These are phyloP conservation scores for Psittacula derbiana DNA, from an alignment of 2,797 vertebrate species.

Conservation along the genomic window DNA sequence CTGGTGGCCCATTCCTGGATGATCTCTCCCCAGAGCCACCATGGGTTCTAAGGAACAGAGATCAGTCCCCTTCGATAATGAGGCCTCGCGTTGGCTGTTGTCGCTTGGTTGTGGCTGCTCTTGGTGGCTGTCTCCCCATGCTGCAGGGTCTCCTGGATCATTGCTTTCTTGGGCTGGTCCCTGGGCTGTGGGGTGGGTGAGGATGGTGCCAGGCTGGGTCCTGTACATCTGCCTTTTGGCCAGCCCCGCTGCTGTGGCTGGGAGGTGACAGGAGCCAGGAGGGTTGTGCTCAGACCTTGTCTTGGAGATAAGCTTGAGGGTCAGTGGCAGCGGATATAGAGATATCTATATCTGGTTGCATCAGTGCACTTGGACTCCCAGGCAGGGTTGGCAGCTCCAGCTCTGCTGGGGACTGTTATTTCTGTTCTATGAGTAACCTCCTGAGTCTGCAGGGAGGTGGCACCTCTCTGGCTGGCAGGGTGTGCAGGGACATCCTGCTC, in stretches of 20 bases:
- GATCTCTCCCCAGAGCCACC: not conserved
- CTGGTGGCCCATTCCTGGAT: not conserved
- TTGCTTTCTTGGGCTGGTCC: not conserved
- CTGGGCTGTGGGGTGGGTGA: not conserved
- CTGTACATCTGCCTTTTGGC: not conserved
- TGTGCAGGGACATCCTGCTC: not conserved
- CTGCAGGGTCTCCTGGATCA: rapidly evolving
- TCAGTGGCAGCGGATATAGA: not conserved
- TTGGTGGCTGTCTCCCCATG: not conserved
- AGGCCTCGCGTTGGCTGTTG: rapidly evolving
- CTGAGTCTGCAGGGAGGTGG: not conserved
- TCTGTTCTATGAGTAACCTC: constrained; percentile 69
- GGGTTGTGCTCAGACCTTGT: not conserved
- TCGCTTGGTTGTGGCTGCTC: not conserved
- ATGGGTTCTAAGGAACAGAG: not conserved
- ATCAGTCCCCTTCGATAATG: not conserved
- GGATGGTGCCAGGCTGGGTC: not conserved
- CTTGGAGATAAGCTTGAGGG: not conserved
- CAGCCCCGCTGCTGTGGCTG: not conserved
- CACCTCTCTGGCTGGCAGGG: not conserved
- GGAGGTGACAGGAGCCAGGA: not conserved
- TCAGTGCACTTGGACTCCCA: constrained; percentile 56
- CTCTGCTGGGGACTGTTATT: constrained; percentile 65
- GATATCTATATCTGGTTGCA: constrained; percentile 57
- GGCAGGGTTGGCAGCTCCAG: constrained; percentile 47